Conservation (phyloP, 1,140 invertebrate species). For the Megalonaias nervosa region DNA sequence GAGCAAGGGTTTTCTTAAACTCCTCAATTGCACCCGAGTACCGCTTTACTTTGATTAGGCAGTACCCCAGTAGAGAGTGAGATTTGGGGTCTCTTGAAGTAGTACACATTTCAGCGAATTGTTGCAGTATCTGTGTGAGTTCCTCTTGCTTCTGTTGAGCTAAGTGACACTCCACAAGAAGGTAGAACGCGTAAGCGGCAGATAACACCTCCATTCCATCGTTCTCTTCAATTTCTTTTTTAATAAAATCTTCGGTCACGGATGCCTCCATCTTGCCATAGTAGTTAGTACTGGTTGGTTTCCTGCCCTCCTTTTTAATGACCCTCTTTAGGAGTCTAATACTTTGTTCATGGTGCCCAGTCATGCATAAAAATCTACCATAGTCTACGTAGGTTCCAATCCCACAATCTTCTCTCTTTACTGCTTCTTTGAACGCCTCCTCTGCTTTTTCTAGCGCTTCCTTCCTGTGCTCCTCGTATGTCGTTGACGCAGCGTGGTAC, state of each 20-base stretch:
- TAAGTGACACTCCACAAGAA: conserved; percentile 24
- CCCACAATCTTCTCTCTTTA: conserved; percentile 28
- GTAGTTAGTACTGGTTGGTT: conserved; percentile 26
- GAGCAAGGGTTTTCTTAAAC: conserved; percentile 18
- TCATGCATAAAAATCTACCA: conserved; percentile 25
- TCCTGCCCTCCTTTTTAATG: conserved; percentile 20
- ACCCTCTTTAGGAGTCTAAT: conserved; percentile 22
- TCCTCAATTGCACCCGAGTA: conserved; percentile 14
- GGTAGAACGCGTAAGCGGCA: conserved; percentile 13
- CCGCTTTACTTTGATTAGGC: conserved; percentile 19
- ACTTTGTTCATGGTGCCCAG: conserved; percentile 20
- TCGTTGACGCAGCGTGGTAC: conserved; percentile 30
- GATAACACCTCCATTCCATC: conserved; percentile 25
- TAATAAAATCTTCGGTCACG: conserved; percentile 30
- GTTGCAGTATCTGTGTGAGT: conserved; percentile 12
- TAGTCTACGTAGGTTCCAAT: conserved; percentile 33
- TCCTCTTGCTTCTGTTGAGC: conserved; percentile 26
- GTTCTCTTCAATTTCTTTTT: conserved; percentile 20
- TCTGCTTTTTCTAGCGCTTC: conserved; percentile 26
- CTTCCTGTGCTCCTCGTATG: conserved; percentile 20
- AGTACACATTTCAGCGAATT: conserved; percentile 20
- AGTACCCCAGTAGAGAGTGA: conserved; percentile 23
- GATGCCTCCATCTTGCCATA: conserved; percentile 29
- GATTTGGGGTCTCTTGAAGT: conserved; percentile 13
- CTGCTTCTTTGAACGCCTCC: conserved; percentile 25